Conservation (phyloP, 2,888 invertebrate genomes). For the Steinernema hermaphroditum region DNA sequence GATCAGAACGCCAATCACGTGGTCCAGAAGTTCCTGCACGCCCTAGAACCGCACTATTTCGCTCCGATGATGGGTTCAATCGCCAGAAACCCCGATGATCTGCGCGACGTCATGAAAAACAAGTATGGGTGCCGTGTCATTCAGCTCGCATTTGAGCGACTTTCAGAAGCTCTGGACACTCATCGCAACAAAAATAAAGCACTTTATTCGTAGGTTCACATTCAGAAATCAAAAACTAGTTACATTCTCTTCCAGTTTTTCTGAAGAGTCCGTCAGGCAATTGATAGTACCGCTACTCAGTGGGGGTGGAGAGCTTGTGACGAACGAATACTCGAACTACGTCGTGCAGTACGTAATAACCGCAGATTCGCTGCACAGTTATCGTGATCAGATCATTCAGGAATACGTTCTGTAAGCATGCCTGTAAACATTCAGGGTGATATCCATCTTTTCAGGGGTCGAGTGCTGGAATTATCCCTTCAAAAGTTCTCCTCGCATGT, state of each 20-base stretch:
- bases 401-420: constrained; percentile 49
- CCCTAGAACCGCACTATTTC: constrained; percentile 7
- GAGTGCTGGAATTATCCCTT: constrained; percentile 51
- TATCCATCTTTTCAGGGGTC: constrained; percentile 40
- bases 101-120: constrained; percentile 50
- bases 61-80: constrained; percentile 2
- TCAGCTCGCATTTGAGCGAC: constrained; percentile 55
- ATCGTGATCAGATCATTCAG: constrained; percentile 50
- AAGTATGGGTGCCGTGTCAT: constrained; percentile 58
- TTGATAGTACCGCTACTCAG: constrained; percentile 3
- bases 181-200: not conserved
- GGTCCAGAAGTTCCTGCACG: constrained; percentile 48
- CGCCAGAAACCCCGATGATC: constrained; percentile 33
- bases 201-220: not conserved
- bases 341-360: constrained; percentile 54
- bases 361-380: constrained; percentile 40
- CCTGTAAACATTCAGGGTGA: not conserved
- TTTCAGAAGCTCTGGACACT: constrained; percentile 37
- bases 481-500: constrained; percentile 57
- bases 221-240: not conserved
- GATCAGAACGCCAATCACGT: constrained; percentile 62
- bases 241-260: not conserved
- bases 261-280: constrained; percentile 2
- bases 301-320: constrained; percentile 36
- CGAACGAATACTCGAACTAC: constrained; percentile 57